phyloP scores from a whole-genome alignment of 2,113 vertebrate species.

The Pelecanus crispus region DNA sequence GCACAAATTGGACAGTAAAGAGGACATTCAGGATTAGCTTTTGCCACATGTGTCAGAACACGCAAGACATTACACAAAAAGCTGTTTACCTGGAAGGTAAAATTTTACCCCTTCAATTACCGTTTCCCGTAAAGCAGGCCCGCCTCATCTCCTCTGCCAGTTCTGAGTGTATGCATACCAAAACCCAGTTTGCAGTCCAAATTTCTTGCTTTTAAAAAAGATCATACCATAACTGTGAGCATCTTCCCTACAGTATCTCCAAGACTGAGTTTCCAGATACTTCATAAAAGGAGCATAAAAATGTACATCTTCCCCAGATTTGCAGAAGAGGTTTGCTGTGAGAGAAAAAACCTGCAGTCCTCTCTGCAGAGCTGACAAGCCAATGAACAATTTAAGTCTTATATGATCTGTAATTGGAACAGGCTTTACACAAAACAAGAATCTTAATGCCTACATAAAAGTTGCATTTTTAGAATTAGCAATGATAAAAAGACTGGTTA shows the following conservation, averaged over 20 bases:
- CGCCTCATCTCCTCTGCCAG: not conserved
- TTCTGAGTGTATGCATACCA: not conserved
- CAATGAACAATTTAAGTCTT: not conserved
- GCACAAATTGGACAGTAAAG: not conserved
- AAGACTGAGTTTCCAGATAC: not conserved
- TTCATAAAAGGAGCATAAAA: not conserved
- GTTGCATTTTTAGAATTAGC: not conserved
- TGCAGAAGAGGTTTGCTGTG: not conserved
- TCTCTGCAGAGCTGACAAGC: slow-evolving; percentile 6
- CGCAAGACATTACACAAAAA: not conserved
- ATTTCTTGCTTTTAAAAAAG: not conserved
- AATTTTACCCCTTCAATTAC: not conserved
- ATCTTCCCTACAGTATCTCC: not conserved
- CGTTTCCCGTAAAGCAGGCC: not conserved
- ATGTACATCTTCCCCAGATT: not conserved
- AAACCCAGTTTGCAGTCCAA: not conserved
- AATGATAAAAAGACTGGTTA: not conserved
- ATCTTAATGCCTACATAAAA: not conserved
- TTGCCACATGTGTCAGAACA: not conserved
- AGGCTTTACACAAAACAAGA: slow-evolving; percentile 8
- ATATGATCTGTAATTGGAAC: slow-evolving; percentile 13
- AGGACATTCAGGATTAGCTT: not conserved
- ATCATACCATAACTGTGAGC: not conserved
- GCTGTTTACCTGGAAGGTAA: not conserved
- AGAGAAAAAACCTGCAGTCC: not conserved